These are phyloP conservation scores for Sarcoramphus papa DNA, from an alignment of 2,797 vertebrate genomes.

Conservation along the genomic window DNA sequence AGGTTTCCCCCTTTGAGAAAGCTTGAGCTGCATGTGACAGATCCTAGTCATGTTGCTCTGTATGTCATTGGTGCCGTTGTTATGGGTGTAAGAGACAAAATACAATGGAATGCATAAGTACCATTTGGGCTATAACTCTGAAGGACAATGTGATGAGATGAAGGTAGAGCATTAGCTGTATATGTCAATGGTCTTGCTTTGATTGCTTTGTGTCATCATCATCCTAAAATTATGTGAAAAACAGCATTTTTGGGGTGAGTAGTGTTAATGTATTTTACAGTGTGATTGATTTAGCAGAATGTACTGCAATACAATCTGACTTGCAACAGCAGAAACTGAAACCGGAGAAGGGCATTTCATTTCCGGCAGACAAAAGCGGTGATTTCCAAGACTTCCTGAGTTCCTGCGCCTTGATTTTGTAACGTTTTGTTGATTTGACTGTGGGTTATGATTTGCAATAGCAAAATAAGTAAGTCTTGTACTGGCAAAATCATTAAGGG, in stretches of 20 bases:
- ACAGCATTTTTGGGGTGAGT: neutral
- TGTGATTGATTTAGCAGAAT: conserved; percentile 67
- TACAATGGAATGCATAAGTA: neutral
- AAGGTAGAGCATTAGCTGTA: neutral
- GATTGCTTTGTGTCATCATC: conserved; percentile 44
- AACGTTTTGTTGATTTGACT: conserved; percentile 25
- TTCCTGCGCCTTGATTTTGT: neutral
- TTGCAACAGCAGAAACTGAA: conserved; percentile 10
- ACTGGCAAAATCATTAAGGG: neutral
- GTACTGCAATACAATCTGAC: neutral
- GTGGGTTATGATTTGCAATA: conserved; percentile 25
- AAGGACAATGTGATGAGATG: neutral
- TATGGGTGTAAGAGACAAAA: neutral
- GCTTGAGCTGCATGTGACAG: neutral
- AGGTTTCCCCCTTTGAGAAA: neutral
- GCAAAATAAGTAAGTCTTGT: neutral
- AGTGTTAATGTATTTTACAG: conserved; percentile 69
- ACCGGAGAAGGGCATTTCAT: conserved; percentile 33
- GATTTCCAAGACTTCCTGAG: conserved; percentile 36
- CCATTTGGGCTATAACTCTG: neutral
- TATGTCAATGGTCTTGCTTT: neutral
- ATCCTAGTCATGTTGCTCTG: neutral
- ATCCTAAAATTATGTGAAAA: conserved; percentile 14
- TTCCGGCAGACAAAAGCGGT: conserved; percentile 3
- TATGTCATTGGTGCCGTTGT: too few species aligned